Evolutionary conservation across 2,113 vertebrate genomes (phyloP), one percentile per base, ranked within the genome.

Genomic region (Tympanuchus pallidicinctus): DNA sequence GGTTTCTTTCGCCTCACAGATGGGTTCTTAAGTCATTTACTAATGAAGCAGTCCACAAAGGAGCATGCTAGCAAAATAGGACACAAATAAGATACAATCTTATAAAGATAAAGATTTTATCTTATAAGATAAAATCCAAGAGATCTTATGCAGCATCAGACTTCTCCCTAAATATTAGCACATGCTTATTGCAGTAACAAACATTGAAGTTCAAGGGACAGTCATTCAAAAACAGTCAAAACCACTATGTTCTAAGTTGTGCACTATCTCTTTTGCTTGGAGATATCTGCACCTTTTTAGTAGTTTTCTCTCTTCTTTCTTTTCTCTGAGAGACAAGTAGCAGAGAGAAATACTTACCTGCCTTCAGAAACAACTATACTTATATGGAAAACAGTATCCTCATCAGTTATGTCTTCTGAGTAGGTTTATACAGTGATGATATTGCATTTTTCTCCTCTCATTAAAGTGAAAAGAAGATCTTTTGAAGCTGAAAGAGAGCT

Each of bases 111-210:
- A 38, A 38, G 38, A 38, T 38, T 38, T 38, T 38, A 38, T 38
- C 38, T 38, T 38, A 38, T 38, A 38, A 40, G 40, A 40, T 13
- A 40, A 40, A 40, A 40, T 40, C 18, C 36, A 42, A 42, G 42
- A 72, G 43, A 57, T 22, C 13, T 66, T 13, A 4, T 0, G 7
- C 25, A 85, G 15, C 42, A 47, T 76, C 15, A 34, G 70, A 43
- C 17, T 61, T 56, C 52, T 69, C 66, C 67, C n/a, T 60, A n/a
- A 11, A 13, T 8, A 36, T 25, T 34, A 57, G n/a, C 42, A 34
- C n/a, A 5, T 10, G 24, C 2, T 6, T 76, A 16, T 2, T 36
- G 20, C 2, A 50, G 22, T 5, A 43, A 38, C 2, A 11, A 16
- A 17, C 28, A 47, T 8, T 6, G 16, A 83, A 52, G 34, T 32